Percentiles rank a stretch among this genome's conserved stretches.
phyloP scores from a whole-genome alignment of 2,797 vertebrate species.

The Knipowitschia caucasica region DNA sequence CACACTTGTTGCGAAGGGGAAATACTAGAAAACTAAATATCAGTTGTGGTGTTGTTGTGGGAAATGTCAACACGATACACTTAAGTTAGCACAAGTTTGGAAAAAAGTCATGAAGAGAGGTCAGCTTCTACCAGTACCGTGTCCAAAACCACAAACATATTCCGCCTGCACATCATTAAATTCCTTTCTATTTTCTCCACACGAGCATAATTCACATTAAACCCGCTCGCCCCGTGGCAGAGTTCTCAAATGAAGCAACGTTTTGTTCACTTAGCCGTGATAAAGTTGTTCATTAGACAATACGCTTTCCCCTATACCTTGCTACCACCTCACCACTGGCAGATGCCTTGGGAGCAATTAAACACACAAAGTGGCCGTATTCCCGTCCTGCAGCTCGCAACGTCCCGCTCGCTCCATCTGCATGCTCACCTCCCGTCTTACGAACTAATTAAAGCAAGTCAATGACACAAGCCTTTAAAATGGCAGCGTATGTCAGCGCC shows the following conservation, averaged over 20 bases:
- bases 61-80: no score
- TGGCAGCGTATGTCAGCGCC: conserved; percentile 69
- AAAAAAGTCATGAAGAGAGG: not conserved
- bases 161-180: conserved; percentile 34
- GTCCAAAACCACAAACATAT: conserved; percentile 34
- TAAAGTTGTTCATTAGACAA: conserved; percentile 71
- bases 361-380: conserved; percentile 72
- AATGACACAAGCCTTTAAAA: conserved; percentile 75
- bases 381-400: conserved; percentile 58
- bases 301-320: conserved; percentile 62
- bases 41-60: no score
- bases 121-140: conserved; percentile 18
- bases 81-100: not conserved
- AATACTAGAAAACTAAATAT: no score
- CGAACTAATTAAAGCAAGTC: conserved; percentile 81
- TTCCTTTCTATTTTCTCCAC: conserved; percentile 29
- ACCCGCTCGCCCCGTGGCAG: conserved; percentile 51
- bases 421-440: conserved; percentile 62
- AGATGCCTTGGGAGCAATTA: conserved; percentile 73
- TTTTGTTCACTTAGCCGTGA: conserved; percentile 64
- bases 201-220: conserved; percentile 62
- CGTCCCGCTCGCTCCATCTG: conserved; percentile 68
- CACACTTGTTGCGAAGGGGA: no score
- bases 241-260: conserved; percentile 63
- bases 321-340: conserved; percentile 63